Evolutionary conservation across 2,113 vertebrate species (phyloP).

Genomic region (Tragulus kanchil): DNA sequence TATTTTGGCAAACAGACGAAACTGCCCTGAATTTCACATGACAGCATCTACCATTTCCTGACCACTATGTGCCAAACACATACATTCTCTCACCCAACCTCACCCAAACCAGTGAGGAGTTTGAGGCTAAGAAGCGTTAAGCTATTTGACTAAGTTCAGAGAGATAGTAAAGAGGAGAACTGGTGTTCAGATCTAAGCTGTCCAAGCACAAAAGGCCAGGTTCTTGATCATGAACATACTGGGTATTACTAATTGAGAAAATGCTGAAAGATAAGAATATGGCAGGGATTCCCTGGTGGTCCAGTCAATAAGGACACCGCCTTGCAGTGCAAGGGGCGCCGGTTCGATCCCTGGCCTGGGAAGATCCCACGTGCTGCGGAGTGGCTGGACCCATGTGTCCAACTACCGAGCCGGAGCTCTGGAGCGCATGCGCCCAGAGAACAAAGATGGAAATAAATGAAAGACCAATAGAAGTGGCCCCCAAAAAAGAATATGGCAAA

Average conservation of each 20-base stretch:
- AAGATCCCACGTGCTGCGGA: too few species aligned
- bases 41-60: background rate
- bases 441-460: too few species aligned
- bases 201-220: background rate
- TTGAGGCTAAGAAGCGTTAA: background rate
- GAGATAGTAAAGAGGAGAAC: background rate
- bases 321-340: too few species aligned
- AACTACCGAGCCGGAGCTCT: too few species aligned
- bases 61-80: background rate
- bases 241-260: background rate
- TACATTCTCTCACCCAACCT: background rate
- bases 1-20: background rate
- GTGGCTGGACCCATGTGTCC: too few species aligned
- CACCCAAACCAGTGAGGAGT: background rate
- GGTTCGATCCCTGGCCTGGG: too few species aligned
- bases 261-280: background rate
- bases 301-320: too few species aligned
- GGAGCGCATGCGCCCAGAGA: too few species aligned
- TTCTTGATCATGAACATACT: background rate
- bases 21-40: background rate
- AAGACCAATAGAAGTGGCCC: too few species aligned
- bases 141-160: background rate
- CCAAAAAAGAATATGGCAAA: background rate
- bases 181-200: background rate
- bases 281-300: background rate